phyloP scores from a whole-genome alignment of 2,888 invertebrate genomes.

The Thereva nobilitata region DNA sequence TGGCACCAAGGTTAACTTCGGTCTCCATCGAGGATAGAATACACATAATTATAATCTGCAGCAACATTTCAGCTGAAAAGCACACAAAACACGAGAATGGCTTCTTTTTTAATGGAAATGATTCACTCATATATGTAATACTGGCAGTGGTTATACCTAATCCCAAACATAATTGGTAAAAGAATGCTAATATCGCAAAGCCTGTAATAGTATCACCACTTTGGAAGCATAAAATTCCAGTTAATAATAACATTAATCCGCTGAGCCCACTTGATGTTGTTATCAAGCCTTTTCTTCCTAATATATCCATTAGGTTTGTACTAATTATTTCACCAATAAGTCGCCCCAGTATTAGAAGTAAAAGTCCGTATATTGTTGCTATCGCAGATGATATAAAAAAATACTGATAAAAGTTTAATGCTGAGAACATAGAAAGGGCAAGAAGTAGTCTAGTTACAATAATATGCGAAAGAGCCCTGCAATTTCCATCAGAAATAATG shows the following conservation, averaged over 20 bases:
- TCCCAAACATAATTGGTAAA: conserved; percentile 24
- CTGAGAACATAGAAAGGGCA: no score
- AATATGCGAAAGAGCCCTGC: no score
- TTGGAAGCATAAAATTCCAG: background rate
- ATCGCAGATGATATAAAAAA: no score
- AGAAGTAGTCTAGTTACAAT: no score
- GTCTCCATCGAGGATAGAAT: background rate
- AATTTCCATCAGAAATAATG: background rate
- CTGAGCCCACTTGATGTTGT: background rate
- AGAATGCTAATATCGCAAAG: background rate
- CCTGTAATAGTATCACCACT: background rate
- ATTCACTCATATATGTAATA: conserved; percentile 3
- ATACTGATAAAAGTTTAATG: no score
- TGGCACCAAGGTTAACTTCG: background rate
- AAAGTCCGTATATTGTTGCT: no score
- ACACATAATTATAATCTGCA: conserved; percentile 2
- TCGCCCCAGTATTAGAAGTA: background rate
- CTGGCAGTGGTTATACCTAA: conserved; percentile 1
- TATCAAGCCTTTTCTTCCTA: conserved; percentile 12
- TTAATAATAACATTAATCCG: background rate
- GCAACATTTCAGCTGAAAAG: background rate
- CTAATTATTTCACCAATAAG: conserved; percentile 11
- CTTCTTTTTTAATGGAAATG: conserved; percentile 11
- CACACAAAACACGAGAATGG: background rate
- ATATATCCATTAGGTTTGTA: background rate